A percentile compares a stretch with the other conserved stretches of the same genome.
Evolutionary conservation across 2,113 vertebrate species (phyloP).

Genomic region (Nymphicus hollandicus): DNA sequence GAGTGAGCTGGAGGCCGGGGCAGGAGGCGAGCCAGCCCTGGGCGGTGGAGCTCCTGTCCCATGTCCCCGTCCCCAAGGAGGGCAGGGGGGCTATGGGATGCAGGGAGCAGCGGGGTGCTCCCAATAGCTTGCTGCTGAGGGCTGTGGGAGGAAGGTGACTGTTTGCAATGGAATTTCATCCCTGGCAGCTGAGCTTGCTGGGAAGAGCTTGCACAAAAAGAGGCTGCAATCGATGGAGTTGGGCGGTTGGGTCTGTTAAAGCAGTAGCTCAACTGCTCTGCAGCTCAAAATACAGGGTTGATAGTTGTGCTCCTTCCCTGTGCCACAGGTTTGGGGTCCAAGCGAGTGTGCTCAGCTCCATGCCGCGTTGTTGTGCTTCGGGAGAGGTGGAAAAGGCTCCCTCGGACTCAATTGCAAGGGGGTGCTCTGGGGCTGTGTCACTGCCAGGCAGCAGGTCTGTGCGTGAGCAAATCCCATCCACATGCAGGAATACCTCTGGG

Average conservation of each 20-base stretch:
- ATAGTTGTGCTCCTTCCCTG: neutral
- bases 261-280: neutral
- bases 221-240: neutral
- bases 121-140: fast-evolving
- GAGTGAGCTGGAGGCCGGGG: neutral
- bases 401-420: fast-evolving
- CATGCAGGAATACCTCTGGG: fast-evolving
- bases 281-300: fast-evolving
- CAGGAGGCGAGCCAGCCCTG: neutral
- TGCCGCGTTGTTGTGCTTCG: neutral
- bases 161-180: neutral
- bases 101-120: neutral
- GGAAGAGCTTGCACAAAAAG: neutral
- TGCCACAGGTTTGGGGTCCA: neutral
- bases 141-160: neutral
- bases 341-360: fast-evolving
- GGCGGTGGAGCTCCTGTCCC: neutral
- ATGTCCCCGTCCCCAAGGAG: neutral
- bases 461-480: neutral
- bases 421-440: neutral
- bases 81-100: neutral
- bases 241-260: neutral
- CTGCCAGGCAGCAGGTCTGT: neutral
- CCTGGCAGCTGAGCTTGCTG: neutral
- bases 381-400: neutral